Base-by-base conservation (phyloP, 1,140 invertebrate species). In the Aphelenchoides fujianensis region DNA sequence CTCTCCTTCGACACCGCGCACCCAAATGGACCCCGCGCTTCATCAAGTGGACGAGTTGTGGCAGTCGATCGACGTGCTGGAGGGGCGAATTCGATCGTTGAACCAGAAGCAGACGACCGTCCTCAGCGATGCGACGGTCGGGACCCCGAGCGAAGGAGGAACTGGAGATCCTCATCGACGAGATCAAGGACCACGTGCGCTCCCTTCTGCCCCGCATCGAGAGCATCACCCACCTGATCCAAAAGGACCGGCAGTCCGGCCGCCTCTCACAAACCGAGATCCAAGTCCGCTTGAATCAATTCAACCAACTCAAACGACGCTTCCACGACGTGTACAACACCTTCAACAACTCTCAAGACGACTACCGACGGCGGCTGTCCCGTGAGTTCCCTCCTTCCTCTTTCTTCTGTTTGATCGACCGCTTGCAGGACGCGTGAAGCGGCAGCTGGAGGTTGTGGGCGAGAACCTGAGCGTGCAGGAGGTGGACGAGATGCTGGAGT, bases 381-480 rank as follows among this genome's bases (percentile, higher is more conserved):
- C 74, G 76, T 77, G 68, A 78, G 54, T 2, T 27, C 67, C 54
- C 9, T 72, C 53, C 9, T 48, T 9, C 9, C 12, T 61, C 9
- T 61, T 61, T 61, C 9, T 12, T 12, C 12, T 68, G 7, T 30
- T 37, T 27, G 12, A 19, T 28, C 12, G 9, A 37, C n/a, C 62
- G 64, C 76, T 75, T n/a, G n/a, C n/a, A 78, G 78, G 63, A 70
- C 67, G 76, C 0, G 76, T 78, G 2, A 79, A 79, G 68, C 68
- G 72, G 1, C 76, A 78, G 37, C 57, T 78, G 32, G 74, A 75
- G 32, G 7, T 76, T 23, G 74, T 78, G 28, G 78, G 78, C 0
- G 66, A 74, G 30, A 48, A 36, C 31, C 27, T 78, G 2, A 53
- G 36, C n/a, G 55, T 63, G 23, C 27, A 64, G 9, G 68, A 78